phyloP scores from a whole-genome alignment of 2,113 vertebrate genomes.

The Anolis sagrei region DNA sequence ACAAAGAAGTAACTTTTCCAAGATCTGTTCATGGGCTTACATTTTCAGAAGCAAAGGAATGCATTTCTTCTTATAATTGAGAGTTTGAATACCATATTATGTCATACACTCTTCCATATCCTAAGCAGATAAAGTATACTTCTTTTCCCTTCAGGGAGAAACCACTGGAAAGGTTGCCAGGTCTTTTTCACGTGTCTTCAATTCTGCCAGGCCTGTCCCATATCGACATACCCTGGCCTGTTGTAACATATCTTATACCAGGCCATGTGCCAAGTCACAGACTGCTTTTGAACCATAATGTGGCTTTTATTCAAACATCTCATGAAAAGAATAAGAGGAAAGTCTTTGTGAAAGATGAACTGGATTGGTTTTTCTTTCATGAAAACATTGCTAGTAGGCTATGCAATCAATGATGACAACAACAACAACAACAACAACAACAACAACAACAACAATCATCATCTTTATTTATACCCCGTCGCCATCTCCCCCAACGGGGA shows the following conservation, averaged over 20 bases:
- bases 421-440: no score
- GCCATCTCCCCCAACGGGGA: no score
- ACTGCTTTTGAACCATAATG: not conserved
- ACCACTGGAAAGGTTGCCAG: not conserved
- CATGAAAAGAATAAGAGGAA: not conserved
- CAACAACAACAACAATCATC: no score
- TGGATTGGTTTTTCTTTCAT: not conserved
- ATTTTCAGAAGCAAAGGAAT: not conserved
- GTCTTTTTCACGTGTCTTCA: conserved; percentile 8
- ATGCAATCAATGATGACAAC: no score
- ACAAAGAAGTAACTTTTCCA: no score
- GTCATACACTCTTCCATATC: not conserved
- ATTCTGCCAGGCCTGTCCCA: not conserved
- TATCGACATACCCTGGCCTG: conserved; percentile 16
- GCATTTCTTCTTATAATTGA: not conserved
- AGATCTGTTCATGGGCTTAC: not conserved
- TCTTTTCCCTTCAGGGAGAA: not conserved
- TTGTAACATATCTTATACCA: not conserved
- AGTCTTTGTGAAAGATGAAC: not conserved
- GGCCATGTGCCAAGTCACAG: not conserved
- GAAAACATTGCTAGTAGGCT: not conserved
- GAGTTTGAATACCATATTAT: not conserved
- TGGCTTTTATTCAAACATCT: conserved; percentile 1
- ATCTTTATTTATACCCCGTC: no score
- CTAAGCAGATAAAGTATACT: not conserved